These are phyloP conservation scores for Athene cunicularia DNA, from an alignment of 2,113 vertebrate genomes.

Conservation along the genomic window DNA sequence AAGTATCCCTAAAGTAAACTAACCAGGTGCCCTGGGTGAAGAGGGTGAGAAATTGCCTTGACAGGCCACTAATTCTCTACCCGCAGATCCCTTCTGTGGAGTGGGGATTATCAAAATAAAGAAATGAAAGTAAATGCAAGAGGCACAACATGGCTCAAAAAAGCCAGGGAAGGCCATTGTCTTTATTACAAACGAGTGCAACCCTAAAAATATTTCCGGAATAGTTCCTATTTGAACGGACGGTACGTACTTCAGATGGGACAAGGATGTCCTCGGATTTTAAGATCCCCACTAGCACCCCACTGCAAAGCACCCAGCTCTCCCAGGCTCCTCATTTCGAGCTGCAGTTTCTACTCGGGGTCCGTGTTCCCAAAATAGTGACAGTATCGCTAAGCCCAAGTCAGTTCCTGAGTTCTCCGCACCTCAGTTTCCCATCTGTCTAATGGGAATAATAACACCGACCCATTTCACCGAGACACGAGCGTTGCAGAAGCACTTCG, in stretches of 20 bases:
- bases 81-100: slow-evolving; percentile 9
- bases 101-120: slow-evolving; percentile 14
- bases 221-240: fast-evolving
- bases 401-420: neutral
- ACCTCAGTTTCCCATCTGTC: slow-evolving; percentile 27
- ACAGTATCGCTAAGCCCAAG: neutral
- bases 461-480: neutral
- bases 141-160: neutral
- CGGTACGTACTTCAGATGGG: fast-evolving
- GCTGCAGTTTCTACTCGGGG: fast-evolving
- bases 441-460: slow-evolving; percentile 1
- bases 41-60: slow-evolving; percentile 57
- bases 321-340: neutral
- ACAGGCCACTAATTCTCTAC: slow-evolving; percentile 8
- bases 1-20: slow-evolving; percentile 1
- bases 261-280: neutral
- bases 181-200: neutral
- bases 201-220: neutral
- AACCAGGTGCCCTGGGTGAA: slow-evolving; percentile 18
- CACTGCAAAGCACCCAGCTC: neutral
- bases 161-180: neutral
- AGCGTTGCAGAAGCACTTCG: slow-evolving; percentile 25
- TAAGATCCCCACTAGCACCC: neutral
- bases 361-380: neutral
- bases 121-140: neutral